phyloP scores from a whole-genome alignment of 2,888 invertebrate genomes.

The Homarus gammarus region DNA sequence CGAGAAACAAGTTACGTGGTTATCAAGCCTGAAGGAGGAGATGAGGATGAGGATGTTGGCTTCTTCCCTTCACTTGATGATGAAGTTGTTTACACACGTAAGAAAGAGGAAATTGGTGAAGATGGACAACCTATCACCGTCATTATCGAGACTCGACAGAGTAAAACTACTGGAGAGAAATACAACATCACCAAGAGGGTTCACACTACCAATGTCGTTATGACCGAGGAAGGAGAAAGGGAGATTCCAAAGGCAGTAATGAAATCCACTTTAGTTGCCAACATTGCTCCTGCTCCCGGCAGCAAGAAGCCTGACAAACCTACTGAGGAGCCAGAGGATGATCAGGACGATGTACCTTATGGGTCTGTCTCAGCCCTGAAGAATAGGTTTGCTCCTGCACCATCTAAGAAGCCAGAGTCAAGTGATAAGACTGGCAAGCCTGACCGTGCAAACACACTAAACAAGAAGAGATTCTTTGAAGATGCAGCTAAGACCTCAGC shows the following conservation, averaged over 20 bases:
- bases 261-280: slow-evolving; percentile 60
- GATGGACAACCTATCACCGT: slow-evolving; percentile 68
- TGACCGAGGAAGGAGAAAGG: slow-evolving; percentile 72
- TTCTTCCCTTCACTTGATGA: slow-evolving; percentile 74
- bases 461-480: slow-evolving; percentile 67
- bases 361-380: slow-evolving; percentile 68
- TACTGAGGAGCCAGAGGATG: slow-evolving; percentile 25
- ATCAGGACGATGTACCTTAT: slow-evolving; percentile 54
- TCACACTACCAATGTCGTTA: slow-evolving; percentile 69
- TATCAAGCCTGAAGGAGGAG: slow-evolving; percentile 67
- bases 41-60: slow-evolving; percentile 46
- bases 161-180: slow-evolving; percentile 68
- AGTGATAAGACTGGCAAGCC: slow-evolving; percentile 38
- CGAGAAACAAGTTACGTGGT: slow-evolving; percentile 74
- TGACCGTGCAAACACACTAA: slow-evolving; percentile 54
- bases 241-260: slow-evolving; percentile 41
- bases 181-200: slow-evolving; percentile 75
- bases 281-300: slow-evolving; percentile 3
- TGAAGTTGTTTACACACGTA: slow-evolving; percentile 73
- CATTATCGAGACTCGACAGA: slow-evolving; percentile 74
- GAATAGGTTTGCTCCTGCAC: slow-evolving; percentile 44
- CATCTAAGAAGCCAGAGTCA: slow-evolving; percentile 30
- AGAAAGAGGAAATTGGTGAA: slow-evolving; percentile 66
- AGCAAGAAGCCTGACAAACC: not conserved
- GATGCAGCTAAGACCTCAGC: slow-evolving; percentile 57